Conservation (phyloP, 2,888 invertebrate genomes). For the Uloborus plumipes region DNA sequence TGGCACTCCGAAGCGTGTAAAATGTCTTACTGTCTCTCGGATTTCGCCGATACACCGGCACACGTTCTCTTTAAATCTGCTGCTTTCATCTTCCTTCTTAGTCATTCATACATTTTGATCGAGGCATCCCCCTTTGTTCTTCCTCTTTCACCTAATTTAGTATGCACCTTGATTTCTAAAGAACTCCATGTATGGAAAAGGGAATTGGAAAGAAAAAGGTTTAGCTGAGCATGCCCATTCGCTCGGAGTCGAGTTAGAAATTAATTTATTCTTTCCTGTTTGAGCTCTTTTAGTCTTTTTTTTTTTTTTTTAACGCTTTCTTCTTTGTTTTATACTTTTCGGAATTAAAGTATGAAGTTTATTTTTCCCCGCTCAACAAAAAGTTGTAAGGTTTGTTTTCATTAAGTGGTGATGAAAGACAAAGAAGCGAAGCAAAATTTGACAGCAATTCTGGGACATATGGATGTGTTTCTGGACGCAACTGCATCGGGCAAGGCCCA, state of each 20-base stretch:
- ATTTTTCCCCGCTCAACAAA: no score
- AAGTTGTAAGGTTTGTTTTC: no score
- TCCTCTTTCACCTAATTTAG: not conserved
- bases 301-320: no score
- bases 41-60: constrained; percentile 1
- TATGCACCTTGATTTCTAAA: constrained; percentile 1
- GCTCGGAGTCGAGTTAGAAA: not conserved
- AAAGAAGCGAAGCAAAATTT: no score
- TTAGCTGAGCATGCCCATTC: no score
- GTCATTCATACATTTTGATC: constrained; percentile 1
- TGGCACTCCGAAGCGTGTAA: constrained; percentile 6
- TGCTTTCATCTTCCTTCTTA: not conserved
- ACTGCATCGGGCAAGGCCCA: no score
- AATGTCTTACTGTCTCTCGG: not conserved
- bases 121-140: not conserved
- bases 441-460: no score
- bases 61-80: not conserved
- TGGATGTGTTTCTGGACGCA: no score
- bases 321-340: no score
- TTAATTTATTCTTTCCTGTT: constrained; percentile 5
- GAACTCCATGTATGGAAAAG: not conserved
- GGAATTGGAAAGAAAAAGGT: not conserved
- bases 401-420: no score
- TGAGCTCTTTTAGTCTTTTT: not conserved
- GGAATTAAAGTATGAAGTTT: no score